A percentile compares a stretch with the other conserved stretches of the same genome.
Conservation (phyloP, 1,140 invertebrate species). For the Ceratina japonica region DNA sequence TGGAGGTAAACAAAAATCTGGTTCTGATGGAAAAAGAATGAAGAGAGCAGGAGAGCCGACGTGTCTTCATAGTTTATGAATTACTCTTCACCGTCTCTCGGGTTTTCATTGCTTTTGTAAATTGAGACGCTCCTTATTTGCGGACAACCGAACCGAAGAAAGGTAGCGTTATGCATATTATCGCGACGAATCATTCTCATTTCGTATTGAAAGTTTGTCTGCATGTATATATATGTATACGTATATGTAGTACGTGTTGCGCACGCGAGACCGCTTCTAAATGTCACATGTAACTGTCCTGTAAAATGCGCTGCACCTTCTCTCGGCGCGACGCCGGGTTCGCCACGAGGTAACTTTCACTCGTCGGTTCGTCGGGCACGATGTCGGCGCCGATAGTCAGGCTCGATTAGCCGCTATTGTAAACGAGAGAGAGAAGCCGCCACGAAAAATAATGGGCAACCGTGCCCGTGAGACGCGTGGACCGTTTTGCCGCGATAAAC, state of each 20-base stretch:
- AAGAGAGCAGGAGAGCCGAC: not conserved
- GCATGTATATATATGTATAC: too few relatives aligned
- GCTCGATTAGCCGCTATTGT: conserved; percentile 28
- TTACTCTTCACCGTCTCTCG: too few relatives aligned
- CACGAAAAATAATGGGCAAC: not conserved
- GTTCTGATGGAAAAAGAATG: not conserved
- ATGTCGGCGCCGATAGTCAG: conserved; percentile 6
- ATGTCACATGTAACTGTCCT: conserved; percentile 56
- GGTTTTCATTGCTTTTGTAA: too few relatives aligned
- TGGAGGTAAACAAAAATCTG: conserved; percentile 30
- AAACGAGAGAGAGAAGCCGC: not conserved
- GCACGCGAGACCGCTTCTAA: conserved; percentile 34
- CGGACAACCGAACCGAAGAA: too few relatives aligned
- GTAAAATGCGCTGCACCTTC: conserved; percentile 39
- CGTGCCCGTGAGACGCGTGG: too few relatives aligned
- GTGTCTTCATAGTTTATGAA: too few relatives aligned
- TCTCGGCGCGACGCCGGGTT: conserved; percentile 17
- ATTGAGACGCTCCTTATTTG: too few relatives aligned
- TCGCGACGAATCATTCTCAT: too few relatives aligned
- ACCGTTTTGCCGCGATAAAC: conserved; percentile 14
- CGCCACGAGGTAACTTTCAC: conserved; percentile 51
- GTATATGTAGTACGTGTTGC: not conserved
- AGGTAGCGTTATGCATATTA: too few relatives aligned
- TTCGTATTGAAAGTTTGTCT: too few relatives aligned
- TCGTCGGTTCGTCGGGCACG: conserved; percentile 6